A percentile compares a stretch with the other conserved stretches of the same genome.
Conservation (phyloP, 2,113 vertebrate species). For the Helogale parvula region DNA sequence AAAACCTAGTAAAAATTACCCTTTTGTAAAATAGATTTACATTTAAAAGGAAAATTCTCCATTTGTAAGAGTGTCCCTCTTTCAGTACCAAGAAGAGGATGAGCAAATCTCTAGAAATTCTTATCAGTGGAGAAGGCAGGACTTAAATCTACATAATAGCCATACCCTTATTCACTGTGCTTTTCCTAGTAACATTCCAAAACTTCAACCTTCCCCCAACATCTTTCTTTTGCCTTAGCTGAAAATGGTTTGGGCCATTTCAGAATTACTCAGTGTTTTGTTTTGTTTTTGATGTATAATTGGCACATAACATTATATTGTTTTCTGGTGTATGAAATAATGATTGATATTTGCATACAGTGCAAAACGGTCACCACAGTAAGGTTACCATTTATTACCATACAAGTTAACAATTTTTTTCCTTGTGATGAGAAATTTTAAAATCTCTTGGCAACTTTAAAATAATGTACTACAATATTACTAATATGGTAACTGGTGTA, state of each 20-base stretch:
- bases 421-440: background rate
- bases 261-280: background rate
- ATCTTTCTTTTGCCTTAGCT: background rate
- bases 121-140: background rate
- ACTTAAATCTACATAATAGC: background rate
- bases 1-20: background rate
- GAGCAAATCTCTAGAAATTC: background rate
- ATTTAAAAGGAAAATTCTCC: background rate
- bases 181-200: background rate
- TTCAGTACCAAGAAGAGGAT: background rate
- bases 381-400: background rate
- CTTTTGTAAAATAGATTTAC: background rate
- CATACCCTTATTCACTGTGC: background rate
- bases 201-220: background rate
- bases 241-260: background rate
- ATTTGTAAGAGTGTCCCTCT: background rate
- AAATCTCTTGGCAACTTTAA: background rate
- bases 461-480: background rate
- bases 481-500: background rate
- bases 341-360: background rate
- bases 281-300: background rate
- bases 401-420: background rate
- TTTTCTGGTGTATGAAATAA: background rate
- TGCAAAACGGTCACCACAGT: background rate
- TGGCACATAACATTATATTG: background rate